These are phyloP conservation scores for Danio jaintianensis DNA, from an alignment of 2,797 vertebrate genomes.

Conservation along the genomic window DNA sequence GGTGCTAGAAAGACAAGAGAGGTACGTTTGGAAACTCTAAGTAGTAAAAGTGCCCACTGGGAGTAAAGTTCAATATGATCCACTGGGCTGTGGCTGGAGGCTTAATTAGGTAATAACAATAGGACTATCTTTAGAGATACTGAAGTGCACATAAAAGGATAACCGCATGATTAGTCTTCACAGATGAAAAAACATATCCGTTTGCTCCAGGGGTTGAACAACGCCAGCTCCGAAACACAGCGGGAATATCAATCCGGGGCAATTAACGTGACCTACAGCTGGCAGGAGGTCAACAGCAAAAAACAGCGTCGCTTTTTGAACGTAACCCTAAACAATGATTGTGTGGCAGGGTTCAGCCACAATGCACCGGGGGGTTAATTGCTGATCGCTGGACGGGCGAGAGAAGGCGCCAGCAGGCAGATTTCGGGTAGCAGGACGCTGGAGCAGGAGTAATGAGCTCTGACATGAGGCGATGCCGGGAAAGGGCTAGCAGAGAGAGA, in stretches of 20 bases:
- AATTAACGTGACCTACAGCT: slow-evolving; percentile 49
- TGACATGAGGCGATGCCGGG: slow-evolving; percentile 23
- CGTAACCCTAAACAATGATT: slow-evolving; percentile 27
- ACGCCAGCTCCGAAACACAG: slow-evolving; percentile 14
- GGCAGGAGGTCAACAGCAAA: slow-evolving; percentile 41
- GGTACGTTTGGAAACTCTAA: slow-evolving; percentile 28
- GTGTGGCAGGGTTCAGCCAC: slow-evolving; percentile 23
- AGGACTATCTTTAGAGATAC: slow-evolving; percentile 42
- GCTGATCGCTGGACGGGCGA: slow-evolving; percentile 19
- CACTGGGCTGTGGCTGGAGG: slow-evolving; percentile 6
- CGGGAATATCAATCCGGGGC: slow-evolving; percentile 40
- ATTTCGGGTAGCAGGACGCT: slow-evolving; percentile 26
- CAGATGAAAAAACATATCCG: slow-evolving; percentile 41
- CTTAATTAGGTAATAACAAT: slow-evolving; percentile 51
- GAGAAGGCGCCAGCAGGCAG: slow-evolving; percentile 32
- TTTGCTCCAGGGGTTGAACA: slow-evolving; percentile 38
- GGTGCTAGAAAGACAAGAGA: slow-evolving; percentile 9
- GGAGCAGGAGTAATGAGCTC: slow-evolving; percentile 42
- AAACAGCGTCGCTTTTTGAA: slow-evolving; percentile 13
- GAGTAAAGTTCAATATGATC: slow-evolving; percentile 34
- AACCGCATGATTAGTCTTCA: slow-evolving; percentile 47
- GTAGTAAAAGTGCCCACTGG: neutral
- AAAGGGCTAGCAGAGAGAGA: slow-evolving; percentile 16
- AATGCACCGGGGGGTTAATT: slow-evolving; percentile 44
- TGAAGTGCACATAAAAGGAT: slow-evolving; percentile 47